Conservation (phyloP, 92 coral and sea anemone species). For the Porites divaricata region DNA sequence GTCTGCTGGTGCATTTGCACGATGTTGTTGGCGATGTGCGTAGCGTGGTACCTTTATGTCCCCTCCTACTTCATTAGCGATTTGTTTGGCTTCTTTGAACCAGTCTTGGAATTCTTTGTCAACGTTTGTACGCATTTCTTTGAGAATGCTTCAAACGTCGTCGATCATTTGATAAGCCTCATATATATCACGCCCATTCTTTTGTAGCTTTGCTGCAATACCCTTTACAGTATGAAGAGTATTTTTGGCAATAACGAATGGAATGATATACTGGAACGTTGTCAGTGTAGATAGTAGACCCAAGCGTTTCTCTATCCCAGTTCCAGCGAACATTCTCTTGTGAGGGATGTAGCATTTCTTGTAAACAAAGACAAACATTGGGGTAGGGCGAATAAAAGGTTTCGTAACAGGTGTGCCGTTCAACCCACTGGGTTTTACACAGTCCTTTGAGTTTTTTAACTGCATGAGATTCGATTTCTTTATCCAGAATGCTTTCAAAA, state of each 20-base stretch:
- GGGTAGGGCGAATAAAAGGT: conserved; percentile 35
- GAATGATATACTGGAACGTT: conserved; percentile 18
- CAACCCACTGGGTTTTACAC: conserved; percentile 40
- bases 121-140: conserved; percentile 17
- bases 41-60: conserved; percentile 24
- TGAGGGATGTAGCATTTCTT: conserved; percentile 31
- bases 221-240: conserved; percentile 20
- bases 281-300: too few species aligned
- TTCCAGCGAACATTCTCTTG: conserved; percentile 32
- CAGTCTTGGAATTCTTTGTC: conserved; percentile 28
- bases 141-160: conserved; percentile 16
- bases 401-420: conserved; percentile 34
- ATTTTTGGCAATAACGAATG: conserved; percentile 18
- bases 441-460: conserved; percentile 33
- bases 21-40: conserved; percentile 14
- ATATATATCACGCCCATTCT: conserved; percentile 20
- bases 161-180: conserved; percentile 34
- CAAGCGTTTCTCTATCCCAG: conserved; percentile 21
- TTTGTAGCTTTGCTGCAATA: too few species aligned
- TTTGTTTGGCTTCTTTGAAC: conserved; percentile 26
- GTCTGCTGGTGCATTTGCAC: conserved; percentile 21
- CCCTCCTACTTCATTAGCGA: conserved; percentile 29
- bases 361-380: conserved; percentile 23
- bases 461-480: conserved; percentile 8
- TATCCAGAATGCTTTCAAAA: conserved; percentile 21